A percentile compares a stretch with the other conserved stretches of the same genome.
These are phyloP conservation scores for Varanus salvator DNA, from an alignment of 2,113 vertebrate species.

Conservation along the genomic window DNA sequence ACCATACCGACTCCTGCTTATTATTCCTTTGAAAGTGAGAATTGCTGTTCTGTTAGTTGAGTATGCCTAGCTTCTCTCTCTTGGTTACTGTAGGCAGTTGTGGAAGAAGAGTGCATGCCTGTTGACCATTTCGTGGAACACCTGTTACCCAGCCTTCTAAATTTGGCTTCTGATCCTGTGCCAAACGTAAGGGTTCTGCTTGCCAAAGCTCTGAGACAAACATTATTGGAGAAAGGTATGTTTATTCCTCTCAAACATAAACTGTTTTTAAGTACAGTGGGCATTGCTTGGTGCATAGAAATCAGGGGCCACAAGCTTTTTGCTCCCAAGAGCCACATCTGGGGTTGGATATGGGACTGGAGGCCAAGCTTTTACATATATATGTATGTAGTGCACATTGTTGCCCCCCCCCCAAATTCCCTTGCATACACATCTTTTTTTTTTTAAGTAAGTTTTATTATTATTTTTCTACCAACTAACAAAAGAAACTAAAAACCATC, in stretches of 20 bases:
- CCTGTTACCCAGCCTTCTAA: slow-evolving; percentile 86
- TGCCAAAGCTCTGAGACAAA: slow-evolving; percentile 87
- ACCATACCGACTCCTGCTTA: background rate
- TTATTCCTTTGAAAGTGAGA: background rate
- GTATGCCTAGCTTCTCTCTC: background rate
- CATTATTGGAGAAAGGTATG: slow-evolving; percentile 86
- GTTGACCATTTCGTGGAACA: slow-evolving; percentile 87
- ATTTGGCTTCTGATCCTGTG: slow-evolving; percentile 87
- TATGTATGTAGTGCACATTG: too few species aligned
- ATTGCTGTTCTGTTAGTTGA: background rate
- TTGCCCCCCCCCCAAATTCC: too few species aligned
- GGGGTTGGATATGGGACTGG: too few species aligned
- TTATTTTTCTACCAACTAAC: too few species aligned
- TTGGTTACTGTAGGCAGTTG: slow-evolving; percentile 75
- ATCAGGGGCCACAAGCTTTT: too few species aligned
- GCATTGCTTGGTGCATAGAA: rapidly evolving
- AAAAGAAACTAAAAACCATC: too few species aligned
- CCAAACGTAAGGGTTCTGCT: slow-evolving; percentile 88
- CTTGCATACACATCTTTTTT: too few species aligned
- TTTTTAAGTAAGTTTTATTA: too few species aligned
- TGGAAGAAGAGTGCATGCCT: slow-evolving; percentile 86
- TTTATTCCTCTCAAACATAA: background rate
- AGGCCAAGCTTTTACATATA: too few species aligned
- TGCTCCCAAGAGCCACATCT: too few species aligned
- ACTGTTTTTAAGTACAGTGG: rapidly evolving